Base-by-base conservation (phyloP, 2,888 invertebrate species). In the Stenolophus ochropezus region DNA sequence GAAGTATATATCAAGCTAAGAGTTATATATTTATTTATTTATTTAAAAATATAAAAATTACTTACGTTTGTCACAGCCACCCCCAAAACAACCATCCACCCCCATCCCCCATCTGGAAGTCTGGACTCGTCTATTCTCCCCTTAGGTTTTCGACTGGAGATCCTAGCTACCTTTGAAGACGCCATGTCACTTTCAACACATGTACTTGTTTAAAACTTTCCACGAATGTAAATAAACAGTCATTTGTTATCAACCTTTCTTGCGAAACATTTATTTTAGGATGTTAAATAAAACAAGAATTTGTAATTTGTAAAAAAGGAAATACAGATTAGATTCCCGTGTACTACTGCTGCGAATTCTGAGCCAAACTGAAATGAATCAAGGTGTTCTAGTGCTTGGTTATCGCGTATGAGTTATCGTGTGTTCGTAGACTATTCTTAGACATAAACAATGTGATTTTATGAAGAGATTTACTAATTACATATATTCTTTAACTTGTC, bases 41-140 rank as follows among this genome's bases (percentile, higher is more conserved):
- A n/a, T n/a, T n/a, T n/a, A n/a, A n/a, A n/a, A n/a, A n/a, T n/a
- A n/a, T n/a, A n/a, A n/a, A n/a, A n/a, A n/a, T n/a, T n/a, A 91
- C 92, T 91, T 89, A 94, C 94, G 89, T 94, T 94, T 82, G 92
- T 91, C 8, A 93, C 83, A 58, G 93, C 93, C 21, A 92, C 91
- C 53, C 94, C 94, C 73, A 92, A 86, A 3, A 94, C 90, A 1
- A 94, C 91, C 88, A 94, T 90, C 94, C 94, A 94, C 0, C 94
- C 94, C 93, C 93, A 94, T 0, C 94, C 94, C 47, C 94, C 94
- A 87, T 95, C 93, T 0, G 94, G 94, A 0, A 92, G 90, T 27
- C 91, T 87, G 81, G 90, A 85, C 86, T 88, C 90, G 42, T 76
- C 81, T n/a, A 79, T 71, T 69, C 27, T 79, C 42, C 16, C 61